Evolutionary conservation across 2,113 vertebrate genomes (phyloP), one percentile per base, ranked within the genome.

Genomic region (Climacteris rufus): DNA sequence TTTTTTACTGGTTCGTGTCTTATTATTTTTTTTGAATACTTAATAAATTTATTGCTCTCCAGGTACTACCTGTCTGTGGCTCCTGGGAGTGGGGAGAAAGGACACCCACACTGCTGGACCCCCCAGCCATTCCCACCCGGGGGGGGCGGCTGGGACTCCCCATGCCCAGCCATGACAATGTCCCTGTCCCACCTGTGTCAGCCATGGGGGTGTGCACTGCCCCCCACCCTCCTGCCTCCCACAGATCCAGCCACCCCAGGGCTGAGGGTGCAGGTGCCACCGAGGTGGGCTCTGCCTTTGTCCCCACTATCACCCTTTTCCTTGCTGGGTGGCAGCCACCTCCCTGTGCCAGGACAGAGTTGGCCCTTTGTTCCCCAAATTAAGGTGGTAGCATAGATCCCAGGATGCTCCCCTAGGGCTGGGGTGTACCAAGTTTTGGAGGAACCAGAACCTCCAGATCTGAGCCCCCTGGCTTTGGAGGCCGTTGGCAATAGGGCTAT

Each of bases 31-130:
- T 97, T 97, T 95, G 94, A 94, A 96, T 97, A 98, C 97, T 98
- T 96, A 98, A 98, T 98, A 98, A 98, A 98, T 96, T 89, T 96
- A 97, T 97, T 97, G 98, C 98, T 97, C 97, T 98, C 97, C 92
- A 53, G 93, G 96, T 92, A 75, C 25, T 39, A 18, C 64, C 42
- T 54, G 45, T 60, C 61, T 53, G 70, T 4, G 9, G 19, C 53
- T 90, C 12, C 6, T 39, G 35, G 25, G 14, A 13, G 9, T 11
- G 18, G 44, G 5, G 8, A 10, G 4, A 7, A 35, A 71, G 63
- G 22, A 49, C 11, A 59, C 21, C 3, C 45, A 11, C 77, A 24
- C 15, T 2, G 8, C 27, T 18, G 1, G 19, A 5, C 23, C 19
- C 21, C 6, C 2, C 30, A 27, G 31, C 35, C 33, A 24, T 33